Evolutionary conservation across 2,113 vertebrate genomes (phyloP), one percentile per base, ranked within the genome.

Genomic region (Falcunculus frontatus): DNA sequence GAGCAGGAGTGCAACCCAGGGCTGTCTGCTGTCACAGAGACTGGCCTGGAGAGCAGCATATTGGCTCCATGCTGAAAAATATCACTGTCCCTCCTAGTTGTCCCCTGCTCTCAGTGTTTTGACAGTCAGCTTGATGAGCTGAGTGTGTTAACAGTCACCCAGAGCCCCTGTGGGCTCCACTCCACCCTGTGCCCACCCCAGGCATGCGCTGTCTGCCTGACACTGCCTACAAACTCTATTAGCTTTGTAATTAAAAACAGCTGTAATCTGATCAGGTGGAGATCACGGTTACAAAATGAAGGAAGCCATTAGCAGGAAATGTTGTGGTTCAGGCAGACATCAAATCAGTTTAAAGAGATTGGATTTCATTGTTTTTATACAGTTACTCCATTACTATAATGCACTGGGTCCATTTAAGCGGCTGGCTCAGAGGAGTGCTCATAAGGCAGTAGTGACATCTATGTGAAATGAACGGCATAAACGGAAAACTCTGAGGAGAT

Each of bases 221-320:
- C 97, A 97, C 97, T 97, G 96, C 94, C 96, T 97, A 97, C 96
- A 96, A 96, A 98, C 97, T 97, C 97, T 98, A 98, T 98, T 98
- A 98, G 97, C 97, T 96, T 97, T 96, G 97, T 97, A 98, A 98
- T 98, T 98, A 98, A 98, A 98, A 98, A 97, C 98, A 97, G 96
- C 96, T 98, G 99, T 98, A 99, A 99, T 98, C 98, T 97, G 98
- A 99, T 98, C 98, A 98, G 96, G 96, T 96, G 89, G 97, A 94
- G 97, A 98, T 98, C 98, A 98, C 98, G 97, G 98, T 98, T 98
- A 98, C 98, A 99, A 99, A 98, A 99, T 98, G 98, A 98, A 99
- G 98, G 98, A 99, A 99, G 98, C 98, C 98, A 99, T 99, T 99
- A 99, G 98, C 97, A 97, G 98, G 97, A 98, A 98, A 98, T 98